A percentile compares a stretch with the other conserved stretches of the same genome.
Conservation (phyloP, 1,140 invertebrate genomes). For the Zaprionus ghesquierei region DNA sequence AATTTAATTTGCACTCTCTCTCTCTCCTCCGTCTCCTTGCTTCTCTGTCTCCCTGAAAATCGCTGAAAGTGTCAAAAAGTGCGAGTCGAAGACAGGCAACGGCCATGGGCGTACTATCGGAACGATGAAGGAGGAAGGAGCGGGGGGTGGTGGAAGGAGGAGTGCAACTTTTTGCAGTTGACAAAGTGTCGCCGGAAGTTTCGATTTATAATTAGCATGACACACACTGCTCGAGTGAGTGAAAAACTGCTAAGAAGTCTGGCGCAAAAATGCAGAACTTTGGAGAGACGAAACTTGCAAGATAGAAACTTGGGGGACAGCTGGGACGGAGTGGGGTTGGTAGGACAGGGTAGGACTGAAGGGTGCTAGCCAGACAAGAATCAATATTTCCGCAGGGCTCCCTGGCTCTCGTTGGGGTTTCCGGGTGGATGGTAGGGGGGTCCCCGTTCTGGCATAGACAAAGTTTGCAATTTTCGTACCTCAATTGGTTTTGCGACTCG, state of each 20-base stretch:
- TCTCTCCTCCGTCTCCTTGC: too few relatives aligned
- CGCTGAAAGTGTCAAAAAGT: constrained; percentile 65
- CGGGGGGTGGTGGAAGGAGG: not conserved
- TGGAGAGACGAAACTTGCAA: constrained; percentile 2
- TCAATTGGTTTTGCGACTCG: constrained; percentile 63
- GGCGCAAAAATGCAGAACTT: constrained; percentile 72
- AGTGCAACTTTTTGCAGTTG: constrained; percentile 57
- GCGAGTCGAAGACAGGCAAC: constrained; percentile 28
- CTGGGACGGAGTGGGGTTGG: not conserved
- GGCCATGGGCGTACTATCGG: not conserved
- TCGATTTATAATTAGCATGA: constrained; percentile 81
- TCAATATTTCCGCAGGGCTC: constrained; percentile 70
- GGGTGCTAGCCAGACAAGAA: constrained; percentile 47
- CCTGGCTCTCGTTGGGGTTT: constrained; percentile 27
- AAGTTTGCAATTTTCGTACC: constrained; percentile 74
- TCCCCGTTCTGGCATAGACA: constrained; percentile 32
- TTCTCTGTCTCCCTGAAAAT: constrained; percentile 18
- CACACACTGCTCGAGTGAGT: constrained; percentile 63
- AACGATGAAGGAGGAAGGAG: not conserved
- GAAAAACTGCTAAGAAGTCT: constrained; percentile 72
- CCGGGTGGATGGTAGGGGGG: too few relatives aligned
- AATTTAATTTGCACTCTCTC: constrained; percentile 64
- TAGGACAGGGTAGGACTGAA: not conserved
- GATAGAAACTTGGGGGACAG: not conserved
- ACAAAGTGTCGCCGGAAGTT: constrained; percentile 78